Evolutionary conservation across 2,888 invertebrate species (phyloP), one percentile per base, ranked within the genome.

Genomic region (Lymantria monacha): DNA sequence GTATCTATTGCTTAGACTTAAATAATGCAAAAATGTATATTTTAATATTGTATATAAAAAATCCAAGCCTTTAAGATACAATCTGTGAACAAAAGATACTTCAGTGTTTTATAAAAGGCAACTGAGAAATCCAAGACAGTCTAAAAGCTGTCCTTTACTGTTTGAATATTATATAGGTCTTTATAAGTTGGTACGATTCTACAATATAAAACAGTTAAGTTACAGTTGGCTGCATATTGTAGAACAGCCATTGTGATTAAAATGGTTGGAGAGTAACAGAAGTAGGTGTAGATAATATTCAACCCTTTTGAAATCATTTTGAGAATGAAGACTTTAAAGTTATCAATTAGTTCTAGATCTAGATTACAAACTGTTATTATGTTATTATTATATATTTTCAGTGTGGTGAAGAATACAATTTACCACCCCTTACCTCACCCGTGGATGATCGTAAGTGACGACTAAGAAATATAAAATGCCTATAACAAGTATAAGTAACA

Each of bases 121-220:
- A 10, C 7, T 33, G 5, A 12, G 30, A 53, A 53, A 45, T 40
- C 22, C 36, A 9, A 50, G 49, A 49, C 7, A 12, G 33, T 42
- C 50, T 48, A 36, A 8, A 42, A 54, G 44, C 38, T 47, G 54
- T 42, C 40, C 36, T 43, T 43, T 52, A 48, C 40, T 42, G 41
- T 44, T 48, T 51, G 53, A 58, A 51, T 48, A 40, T 51, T 57
- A 22, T n/a, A n/a, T n/a, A 22, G 40, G 53, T 38, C n/a, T 14
- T 41, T 54, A 15, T 44, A 53, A 51, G 43, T 8, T 22, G 33
- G 33, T 44, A 40, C 2, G 56, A 49, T 56, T 46, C 48, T 50
- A 55, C 22, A 3, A 22, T 58, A 50, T 64, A 59, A 64, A 61
- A 63, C 54, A 59, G 65, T 64, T 63, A 69, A 76, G 62, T 69